Conservation (phyloP, 2,113 vertebrate genomes). For the Antigone vipio region DNA sequence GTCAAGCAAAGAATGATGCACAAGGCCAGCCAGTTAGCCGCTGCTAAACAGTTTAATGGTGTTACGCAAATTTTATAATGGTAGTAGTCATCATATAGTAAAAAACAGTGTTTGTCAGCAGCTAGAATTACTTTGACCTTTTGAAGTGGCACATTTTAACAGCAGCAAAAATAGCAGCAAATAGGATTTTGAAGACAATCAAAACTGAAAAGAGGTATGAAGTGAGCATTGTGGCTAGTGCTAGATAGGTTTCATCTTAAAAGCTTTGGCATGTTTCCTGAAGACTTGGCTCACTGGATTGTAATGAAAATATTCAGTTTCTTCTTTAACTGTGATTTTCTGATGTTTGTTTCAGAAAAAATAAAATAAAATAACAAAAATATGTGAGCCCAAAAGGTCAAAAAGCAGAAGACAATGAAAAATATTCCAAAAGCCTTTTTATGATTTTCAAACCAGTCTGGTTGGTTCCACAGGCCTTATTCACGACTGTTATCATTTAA, state of each 20-base stretch:
- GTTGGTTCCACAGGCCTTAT: background rate
- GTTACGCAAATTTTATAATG: background rate
- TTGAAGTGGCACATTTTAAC: background rate
- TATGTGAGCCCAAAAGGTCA: background rate
- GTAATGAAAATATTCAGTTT: background rate
- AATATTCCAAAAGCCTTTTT: background rate
- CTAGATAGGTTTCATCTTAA: background rate
- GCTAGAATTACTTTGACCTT: background rate
- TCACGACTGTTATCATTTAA: background rate
- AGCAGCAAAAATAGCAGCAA: slow-evolving; percentile 9
- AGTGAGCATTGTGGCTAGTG: background rate
- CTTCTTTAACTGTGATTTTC: background rate
- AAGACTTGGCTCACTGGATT: background rate
- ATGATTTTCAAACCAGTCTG: background rate
- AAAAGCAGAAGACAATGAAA: background rate
- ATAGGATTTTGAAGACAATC: background rate
- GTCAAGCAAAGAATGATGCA: background rate
- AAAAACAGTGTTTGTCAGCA: slow-evolving; percentile 5
- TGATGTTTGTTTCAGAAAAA: background rate
- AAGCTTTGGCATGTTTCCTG: background rate
- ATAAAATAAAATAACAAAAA: background rate
- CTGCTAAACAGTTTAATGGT: background rate
- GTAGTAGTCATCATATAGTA: background rate
- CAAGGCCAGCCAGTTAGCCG: background rate
- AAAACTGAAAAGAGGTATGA: background rate